Percentiles rank a stretch among this genome's conserved stretches.
phyloP scores from a whole-genome alignment of 2,888 invertebrate species.

The Seira sanloemensis region DNA sequence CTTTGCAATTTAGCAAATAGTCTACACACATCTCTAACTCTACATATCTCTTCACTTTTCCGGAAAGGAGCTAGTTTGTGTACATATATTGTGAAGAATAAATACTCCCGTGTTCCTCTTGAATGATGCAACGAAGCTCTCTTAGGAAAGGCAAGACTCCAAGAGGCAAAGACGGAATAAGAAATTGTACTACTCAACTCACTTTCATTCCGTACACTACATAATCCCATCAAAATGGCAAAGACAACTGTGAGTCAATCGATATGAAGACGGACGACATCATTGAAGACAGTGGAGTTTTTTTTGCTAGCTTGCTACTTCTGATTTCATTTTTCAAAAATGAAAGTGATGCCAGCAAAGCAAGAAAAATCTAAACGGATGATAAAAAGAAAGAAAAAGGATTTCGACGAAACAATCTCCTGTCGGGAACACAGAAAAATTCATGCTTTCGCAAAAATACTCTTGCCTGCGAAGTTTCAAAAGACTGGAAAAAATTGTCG shows the following conservation, averaged over 20 bases:
- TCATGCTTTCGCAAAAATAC: background rate
- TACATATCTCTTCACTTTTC: background rate
- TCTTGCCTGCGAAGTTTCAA: no score
- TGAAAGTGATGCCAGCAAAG: constrained; percentile 12
- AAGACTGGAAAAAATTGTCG: no score
- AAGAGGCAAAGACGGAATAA: background rate
- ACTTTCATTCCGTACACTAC: background rate
- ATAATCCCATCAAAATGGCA: constrained; percentile 21
- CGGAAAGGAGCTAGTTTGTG: background rate
- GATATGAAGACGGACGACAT: constrained; percentile 43
- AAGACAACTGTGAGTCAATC: constrained; percentile 38
- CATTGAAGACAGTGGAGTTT: constrained; percentile 8
- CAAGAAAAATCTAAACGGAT: constrained; percentile 10
- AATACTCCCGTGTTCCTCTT: background rate
- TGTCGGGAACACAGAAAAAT: background rate
- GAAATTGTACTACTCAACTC: background rate
- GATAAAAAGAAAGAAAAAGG: constrained; percentile 7
- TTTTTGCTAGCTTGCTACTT: constrained; percentile 18
- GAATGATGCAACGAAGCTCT: background rate
- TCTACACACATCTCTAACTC: background rate
- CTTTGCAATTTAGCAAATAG: constrained; percentile 2
- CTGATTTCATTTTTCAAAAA: constrained; percentile 17
- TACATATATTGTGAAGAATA: background rate
- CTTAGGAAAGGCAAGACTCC: background rate
- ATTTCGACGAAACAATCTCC: constrained; percentile 13